These are phyloP conservation scores for Thaumatotibia leucotreta DNA, from an alignment of 1,140 invertebrate species.

Conservation along the genomic window DNA sequence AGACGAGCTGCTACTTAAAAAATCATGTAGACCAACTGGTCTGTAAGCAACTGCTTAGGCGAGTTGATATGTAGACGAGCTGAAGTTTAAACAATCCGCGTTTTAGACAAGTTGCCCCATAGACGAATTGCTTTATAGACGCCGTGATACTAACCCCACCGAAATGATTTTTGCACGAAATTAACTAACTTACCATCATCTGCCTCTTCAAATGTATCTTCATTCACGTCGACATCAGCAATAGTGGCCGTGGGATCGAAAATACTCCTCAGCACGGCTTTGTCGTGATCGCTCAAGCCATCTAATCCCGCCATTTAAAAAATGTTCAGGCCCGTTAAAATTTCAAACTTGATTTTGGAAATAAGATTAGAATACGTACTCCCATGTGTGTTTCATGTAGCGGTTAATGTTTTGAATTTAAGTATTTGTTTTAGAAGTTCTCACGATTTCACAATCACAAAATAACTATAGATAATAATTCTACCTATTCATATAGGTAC, in stretches of 20 bases:
- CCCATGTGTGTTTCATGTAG: not conserved
- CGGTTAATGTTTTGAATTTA: not conserved
- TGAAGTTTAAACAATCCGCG: too few relatives aligned
- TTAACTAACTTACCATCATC: slow-evolving; percentile 44
- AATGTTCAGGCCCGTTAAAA: slow-evolving; percentile 12
- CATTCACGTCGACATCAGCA: slow-evolving; percentile 61
- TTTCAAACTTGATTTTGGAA: not conserved
- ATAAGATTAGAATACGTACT: not conserved
- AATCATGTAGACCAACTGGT: too few relatives aligned
- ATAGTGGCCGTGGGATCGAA: slow-evolving; percentile 77
- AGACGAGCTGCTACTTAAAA: too few relatives aligned
- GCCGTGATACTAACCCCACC: too few relatives aligned
- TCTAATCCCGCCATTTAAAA: slow-evolving; percentile 45
- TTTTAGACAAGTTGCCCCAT: too few relatives aligned
- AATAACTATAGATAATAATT: too few relatives aligned
- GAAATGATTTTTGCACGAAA: too few relatives aligned
- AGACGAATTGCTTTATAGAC: too few relatives aligned
- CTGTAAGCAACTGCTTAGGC: too few relatives aligned
- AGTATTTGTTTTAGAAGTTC: not conserved
- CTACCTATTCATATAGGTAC: too few relatives aligned
- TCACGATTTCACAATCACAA: not conserved
- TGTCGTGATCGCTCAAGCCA: slow-evolving; percentile 73
- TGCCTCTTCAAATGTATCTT: slow-evolving; percentile 46
- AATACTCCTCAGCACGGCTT: slow-evolving; percentile 73
- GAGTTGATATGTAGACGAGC: too few relatives aligned